A percentile compares a stretch with the other conserved stretches of the same genome.
Evolutionary conservation across 2,113 vertebrate genomes (phyloP).

Genomic region (Mormyrus lacerda): DNA sequence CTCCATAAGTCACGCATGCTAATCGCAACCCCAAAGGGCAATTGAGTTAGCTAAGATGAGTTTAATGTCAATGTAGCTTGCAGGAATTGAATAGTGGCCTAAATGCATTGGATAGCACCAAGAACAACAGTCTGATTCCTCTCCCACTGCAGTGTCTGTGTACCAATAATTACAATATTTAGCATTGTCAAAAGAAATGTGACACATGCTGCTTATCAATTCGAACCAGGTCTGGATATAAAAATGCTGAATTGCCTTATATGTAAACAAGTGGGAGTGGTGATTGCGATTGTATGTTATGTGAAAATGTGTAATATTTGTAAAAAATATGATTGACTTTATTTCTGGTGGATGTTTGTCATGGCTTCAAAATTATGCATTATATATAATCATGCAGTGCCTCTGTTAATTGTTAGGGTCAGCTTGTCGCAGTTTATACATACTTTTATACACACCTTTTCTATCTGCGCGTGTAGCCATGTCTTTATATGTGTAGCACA

Average conservation of each 20-base stretch:
- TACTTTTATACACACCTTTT: neutral
- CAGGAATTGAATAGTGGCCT: neutral
- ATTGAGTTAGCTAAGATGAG: neutral
- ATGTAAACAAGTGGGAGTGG: neutral
- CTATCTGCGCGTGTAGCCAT: neutral
- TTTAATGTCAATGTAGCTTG: neutral
- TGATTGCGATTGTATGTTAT: neutral
- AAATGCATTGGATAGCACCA: neutral
- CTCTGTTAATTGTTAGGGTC: neutral
- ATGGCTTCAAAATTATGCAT: neutral
- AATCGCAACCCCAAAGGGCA: neutral
- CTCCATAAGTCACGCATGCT: neutral
- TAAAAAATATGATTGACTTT: neutral
- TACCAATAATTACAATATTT: neutral
- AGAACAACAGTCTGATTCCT: neutral
- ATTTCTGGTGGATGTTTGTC: neutral
- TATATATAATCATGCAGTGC: neutral
- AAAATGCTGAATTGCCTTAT: neutral
- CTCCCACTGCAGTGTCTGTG: neutral
- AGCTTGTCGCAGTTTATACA: neutral
- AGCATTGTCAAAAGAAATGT: neutral
- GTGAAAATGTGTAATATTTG: neutral
- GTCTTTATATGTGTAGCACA: neutral
- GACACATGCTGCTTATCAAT: neutral
- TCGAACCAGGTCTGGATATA: neutral